phyloP scores from a whole-genome alignment of 1,140 invertebrate genomes.

The Phymastichus coffea region DNA sequence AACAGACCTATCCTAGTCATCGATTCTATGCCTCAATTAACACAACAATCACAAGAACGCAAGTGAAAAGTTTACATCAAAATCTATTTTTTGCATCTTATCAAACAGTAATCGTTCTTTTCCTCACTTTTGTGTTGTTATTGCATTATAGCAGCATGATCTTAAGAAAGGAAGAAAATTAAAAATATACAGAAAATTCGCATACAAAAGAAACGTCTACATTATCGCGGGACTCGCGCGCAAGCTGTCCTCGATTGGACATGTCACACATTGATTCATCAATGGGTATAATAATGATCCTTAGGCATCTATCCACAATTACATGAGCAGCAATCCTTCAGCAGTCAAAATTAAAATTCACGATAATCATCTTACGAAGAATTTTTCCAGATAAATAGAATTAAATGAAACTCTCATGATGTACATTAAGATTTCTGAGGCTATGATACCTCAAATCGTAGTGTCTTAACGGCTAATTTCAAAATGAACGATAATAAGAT shows the following conservation, averaged over 20 bases:
- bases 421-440: too few relatives aligned
- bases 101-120: slow-evolving; percentile 12
- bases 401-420: too few relatives aligned
- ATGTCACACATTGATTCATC: too few relatives aligned
- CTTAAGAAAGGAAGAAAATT: slow-evolving; percentile 50
- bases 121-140: slow-evolving; percentile 29
- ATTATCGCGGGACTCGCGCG: slow-evolving; percentile 39
- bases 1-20: slow-evolving; percentile 27
- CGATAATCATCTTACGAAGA: slow-evolving; percentile 4
- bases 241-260: slow-evolving; percentile 45
- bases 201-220: slow-evolving; percentile 52
- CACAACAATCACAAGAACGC: slow-evolving; percentile 19
- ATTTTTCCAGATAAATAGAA: too few relatives aligned
- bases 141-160: slow-evolving; percentile 38
- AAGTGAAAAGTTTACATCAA: slow-evolving; percentile 17
- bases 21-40: slow-evolving; percentile 27
- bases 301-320: too few relatives aligned
- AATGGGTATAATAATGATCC: slow-evolving; percentile 13
- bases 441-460: too few relatives aligned
- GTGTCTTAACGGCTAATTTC: too few relatives aligned
- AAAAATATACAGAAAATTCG: slow-evolving; percentile 56
- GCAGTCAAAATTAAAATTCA: slow-evolving; percentile 25
- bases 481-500: too few relatives aligned
- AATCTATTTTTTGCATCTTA: neutral
- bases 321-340: slow-evolving; percentile 15